Base-by-base conservation (phyloP, 2,888 invertebrate genomes). In the Crossocerus cetratus region DNA sequence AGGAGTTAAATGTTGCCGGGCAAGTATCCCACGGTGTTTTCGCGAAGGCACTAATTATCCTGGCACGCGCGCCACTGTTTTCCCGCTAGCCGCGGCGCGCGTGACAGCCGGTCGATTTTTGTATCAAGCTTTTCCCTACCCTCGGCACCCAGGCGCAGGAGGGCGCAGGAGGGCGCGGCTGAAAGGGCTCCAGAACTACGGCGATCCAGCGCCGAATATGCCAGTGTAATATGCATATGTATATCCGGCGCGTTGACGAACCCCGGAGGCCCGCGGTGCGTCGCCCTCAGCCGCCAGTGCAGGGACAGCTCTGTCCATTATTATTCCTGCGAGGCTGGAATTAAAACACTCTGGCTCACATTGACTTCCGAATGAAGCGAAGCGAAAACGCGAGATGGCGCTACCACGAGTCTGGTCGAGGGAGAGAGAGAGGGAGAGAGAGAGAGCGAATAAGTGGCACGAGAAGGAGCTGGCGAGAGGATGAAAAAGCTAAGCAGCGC, bases 31-130 rank as follows among this genome's bases (percentile, higher is more conserved):
- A 55, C 62, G 74, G 65, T 81, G 76, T 82, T 82, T 82, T 82
- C 82, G 80, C 80, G 78, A 76, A 70, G 72, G 77, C 81, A 76
- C 81, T 82, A 82, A 82, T 82, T 80, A 82, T 80, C 73, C 72
- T 72, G 67, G 58, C 62, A n/a, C 18, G 21, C 42, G 57, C 58
- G 45, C 23, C 43, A 16, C n/a, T 49, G 60, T 72, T 76, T 72
- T 67, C 72, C 62, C 58, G 69, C 75, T 68, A 23, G 56, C 72
- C 49, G 5, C 13, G 53, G 62, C 44, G 55, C 67, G 58, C 65
- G 56, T 69, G 65, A 59, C 70, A 56, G 44, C 67, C 54, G 63
- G 62, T 79, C 81, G 72, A 81, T 79, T 69, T 64, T 79, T 67
- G 45, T 61, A 65, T 53, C 23, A 57, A 42, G 56, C 64, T 32